These are phyloP conservation scores for Adela reaumurella DNA, from an alignment of 2,888 invertebrate species.

Conservation along the genomic window DNA sequence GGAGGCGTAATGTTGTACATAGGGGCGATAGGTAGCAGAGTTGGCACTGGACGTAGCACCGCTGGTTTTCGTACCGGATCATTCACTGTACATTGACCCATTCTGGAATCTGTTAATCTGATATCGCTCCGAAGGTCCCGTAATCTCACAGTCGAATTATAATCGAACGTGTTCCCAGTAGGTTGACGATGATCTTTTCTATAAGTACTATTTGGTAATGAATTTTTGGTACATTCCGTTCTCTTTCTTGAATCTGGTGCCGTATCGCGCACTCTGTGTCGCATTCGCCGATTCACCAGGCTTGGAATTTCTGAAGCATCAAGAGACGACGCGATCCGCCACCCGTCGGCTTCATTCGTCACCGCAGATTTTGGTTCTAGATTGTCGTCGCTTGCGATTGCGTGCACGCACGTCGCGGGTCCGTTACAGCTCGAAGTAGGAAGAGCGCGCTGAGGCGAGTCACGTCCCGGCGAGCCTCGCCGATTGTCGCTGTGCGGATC, in stretches of 20 bases:
- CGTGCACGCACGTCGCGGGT: slow-evolving; percentile 36
- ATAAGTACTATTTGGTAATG: neutral
- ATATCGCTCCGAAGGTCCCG: neutral
- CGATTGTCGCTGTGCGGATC: slow-evolving; percentile 25
- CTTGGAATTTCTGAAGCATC: neutral
- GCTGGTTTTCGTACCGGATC: slow-evolving; percentile 6
- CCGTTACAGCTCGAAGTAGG: slow-evolving; percentile 26
- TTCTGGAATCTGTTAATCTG: no score
- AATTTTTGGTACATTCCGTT: neutral
- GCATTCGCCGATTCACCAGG: neutral
- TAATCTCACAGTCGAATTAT: neutral
- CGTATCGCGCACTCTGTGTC: neutral
- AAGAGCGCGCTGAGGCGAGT: slow-evolving; percentile 46
- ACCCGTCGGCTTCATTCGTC: slow-evolving; percentile 22
- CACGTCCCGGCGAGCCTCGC: slow-evolving; percentile 41
- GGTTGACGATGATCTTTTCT: neutral
- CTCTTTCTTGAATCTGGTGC: neutral
- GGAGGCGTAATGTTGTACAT: neutral
- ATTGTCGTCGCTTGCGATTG: slow-evolving; percentile 44
- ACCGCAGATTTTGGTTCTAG: slow-evolving; percentile 35
- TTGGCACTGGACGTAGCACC: slow-evolving; percentile 11
- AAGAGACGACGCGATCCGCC: neutral
- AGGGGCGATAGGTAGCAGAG: slow-evolving; percentile 11
- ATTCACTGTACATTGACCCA: neutral
- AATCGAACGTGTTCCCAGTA: neutral